Percentiles rank a stretch among this genome's conserved stretches.
Evolutionary conservation across 2,888 invertebrate genomes (phyloP).

Genomic region (Epicampocera succincta): DNA sequence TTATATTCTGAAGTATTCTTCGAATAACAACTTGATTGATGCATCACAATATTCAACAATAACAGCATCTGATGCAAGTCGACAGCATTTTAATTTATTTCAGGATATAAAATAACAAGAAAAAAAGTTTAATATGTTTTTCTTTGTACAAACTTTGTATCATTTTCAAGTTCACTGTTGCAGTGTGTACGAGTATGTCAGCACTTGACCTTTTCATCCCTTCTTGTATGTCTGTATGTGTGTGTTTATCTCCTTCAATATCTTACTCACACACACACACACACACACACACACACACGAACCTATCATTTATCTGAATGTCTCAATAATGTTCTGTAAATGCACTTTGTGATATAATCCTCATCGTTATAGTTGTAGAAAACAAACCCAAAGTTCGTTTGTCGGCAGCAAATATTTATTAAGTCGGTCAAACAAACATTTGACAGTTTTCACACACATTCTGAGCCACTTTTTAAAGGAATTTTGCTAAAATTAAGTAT

Average conservation of each 20-base stretch:
- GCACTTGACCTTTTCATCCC: constrained; percentile 31
- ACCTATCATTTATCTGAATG: constrained; percentile 27
- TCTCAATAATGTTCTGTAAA: constrained; percentile 25
- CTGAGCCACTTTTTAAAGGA: neutral
- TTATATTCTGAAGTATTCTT: too few species aligned
- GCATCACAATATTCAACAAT: too few species aligned
- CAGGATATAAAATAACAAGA: too few species aligned
- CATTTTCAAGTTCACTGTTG: constrained; percentile 27
- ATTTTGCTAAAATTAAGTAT: neutral
- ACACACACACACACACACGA: neutral
- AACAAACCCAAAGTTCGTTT: neutral
- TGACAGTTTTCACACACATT: neutral
- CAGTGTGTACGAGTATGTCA: constrained; percentile 10
- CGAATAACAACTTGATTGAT: too few species aligned
- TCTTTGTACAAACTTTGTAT: too few species aligned
- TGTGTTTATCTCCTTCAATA: neutral
- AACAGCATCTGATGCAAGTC: too few species aligned
- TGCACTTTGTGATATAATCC: constrained; percentile 35
- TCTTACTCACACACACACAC: neutral
- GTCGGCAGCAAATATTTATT: neutral
- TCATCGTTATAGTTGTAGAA: neutral
- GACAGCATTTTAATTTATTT: too few species aligned
- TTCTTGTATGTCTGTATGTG: too few species aligned
- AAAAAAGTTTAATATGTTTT: too few species aligned
- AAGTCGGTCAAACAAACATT: constrained; percentile 16